These are phyloP conservation scores for Luscinia megarhynchos DNA, from an alignment of 2,797 vertebrate species.

Conservation along the genomic window DNA sequence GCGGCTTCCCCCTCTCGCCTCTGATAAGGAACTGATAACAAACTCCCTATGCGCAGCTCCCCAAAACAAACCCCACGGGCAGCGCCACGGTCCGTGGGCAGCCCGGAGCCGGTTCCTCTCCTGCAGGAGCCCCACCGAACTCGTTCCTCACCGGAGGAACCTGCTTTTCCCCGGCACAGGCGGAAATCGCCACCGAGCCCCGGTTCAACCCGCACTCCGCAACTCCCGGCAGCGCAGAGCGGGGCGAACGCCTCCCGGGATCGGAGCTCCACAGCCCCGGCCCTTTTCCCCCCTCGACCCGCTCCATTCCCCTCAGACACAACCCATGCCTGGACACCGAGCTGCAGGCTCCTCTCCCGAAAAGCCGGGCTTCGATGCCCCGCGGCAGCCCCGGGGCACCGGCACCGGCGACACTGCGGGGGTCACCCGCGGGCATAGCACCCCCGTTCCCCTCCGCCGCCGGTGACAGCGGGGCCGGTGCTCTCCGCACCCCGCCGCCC, in stretches of 20 bases:
- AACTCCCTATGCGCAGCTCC: not conserved
- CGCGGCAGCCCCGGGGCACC: not conserved
- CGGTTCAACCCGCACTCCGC: fast-evolving
- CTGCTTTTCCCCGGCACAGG: not conserved
- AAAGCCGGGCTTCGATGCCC: fast-evolving
- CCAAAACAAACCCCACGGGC: not conserved
- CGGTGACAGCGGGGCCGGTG: not conserved
- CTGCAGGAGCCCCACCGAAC: not conserved
- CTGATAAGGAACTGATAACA: not conserved
- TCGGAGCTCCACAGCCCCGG: fast-evolving
- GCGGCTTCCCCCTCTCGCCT: not conserved
- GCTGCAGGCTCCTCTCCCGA: fast-evolving
- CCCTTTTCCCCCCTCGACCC: fast-evolving
- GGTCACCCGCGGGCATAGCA: not conserved
- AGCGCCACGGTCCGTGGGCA: fast-evolving
- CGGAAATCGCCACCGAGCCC: not conserved
- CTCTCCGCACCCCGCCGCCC: not conserved
- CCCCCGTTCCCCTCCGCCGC: not conserved
- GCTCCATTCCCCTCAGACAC: fast-evolving
- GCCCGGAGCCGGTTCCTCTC: not conserved
- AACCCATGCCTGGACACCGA: not conserved
- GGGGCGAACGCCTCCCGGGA: not conserved
- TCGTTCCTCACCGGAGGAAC: not conserved
- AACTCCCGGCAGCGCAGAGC: not conserved
- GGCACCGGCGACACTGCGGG: not conserved